Evolutionary conservation across 2,888 invertebrate species (phyloP).

Genomic region (Volucella inanis): DNA sequence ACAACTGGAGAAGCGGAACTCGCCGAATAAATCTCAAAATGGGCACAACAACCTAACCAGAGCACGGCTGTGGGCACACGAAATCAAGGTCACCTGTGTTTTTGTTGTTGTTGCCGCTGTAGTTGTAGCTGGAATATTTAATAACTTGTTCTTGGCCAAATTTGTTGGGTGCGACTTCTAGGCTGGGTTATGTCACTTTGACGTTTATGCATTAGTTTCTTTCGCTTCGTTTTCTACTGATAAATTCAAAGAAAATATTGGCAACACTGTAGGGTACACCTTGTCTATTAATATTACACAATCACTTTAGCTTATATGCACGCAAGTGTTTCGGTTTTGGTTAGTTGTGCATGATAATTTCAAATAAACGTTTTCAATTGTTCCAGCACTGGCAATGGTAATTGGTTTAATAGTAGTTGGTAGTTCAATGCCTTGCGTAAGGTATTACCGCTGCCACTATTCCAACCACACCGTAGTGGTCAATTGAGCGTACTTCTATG

Average conservation of each 20-base stretch:
- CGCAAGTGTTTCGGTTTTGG: constrained; percentile 54
- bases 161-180: constrained; percentile 58
- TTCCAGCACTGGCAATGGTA: constrained; percentile 14
- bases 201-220: constrained; percentile 34
- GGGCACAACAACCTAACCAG: constrained; percentile 69
- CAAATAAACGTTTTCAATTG: constrained; percentile 63
- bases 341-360: constrained; percentile 61
- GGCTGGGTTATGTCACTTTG: constrained; percentile 69
- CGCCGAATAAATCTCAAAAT: constrained; percentile 60
- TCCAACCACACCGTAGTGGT: constrained; percentile 32
- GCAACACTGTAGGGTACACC: constrained; percentile 64
- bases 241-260: constrained; percentile 30
- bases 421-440: constrained; percentile 70
- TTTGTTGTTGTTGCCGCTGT: constrained; percentile 10
- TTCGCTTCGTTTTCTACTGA: constrained; percentile 9
- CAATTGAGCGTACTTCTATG: constrained; percentile 36
- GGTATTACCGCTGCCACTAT: constrained; percentile 34
- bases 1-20: constrained; percentile 49
- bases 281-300: constrained; percentile 63
- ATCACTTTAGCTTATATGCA: constrained; percentile 60
- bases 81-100: constrained; percentile 66
- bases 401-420: constrained; percentile 22
- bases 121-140: constrained; percentile 14
- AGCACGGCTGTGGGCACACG: constrained; percentile 64
- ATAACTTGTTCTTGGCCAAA: constrained; percentile 68